phyloP scores from a whole-genome alignment of 2,113 vertebrate genomes.

The Porphyrio hochstetteri region DNA sequence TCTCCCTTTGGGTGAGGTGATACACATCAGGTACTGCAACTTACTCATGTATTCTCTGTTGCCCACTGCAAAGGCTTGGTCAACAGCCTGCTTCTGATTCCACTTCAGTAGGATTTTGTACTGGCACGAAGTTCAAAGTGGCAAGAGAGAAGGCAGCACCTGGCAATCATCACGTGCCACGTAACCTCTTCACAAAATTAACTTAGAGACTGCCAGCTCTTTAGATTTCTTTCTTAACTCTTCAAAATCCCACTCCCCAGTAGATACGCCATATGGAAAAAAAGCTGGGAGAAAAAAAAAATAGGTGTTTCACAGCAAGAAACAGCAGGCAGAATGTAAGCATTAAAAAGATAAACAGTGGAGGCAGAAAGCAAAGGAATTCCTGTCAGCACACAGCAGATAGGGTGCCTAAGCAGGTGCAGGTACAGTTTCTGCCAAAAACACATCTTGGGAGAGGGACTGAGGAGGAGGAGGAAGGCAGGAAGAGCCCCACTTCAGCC shows the following conservation, averaged over 20 bases:
- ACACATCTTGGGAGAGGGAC: not conserved
- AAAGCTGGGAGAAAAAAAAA: not conserved
- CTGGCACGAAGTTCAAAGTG: not conserved
- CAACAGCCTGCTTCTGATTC: not conserved
- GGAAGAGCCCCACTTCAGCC: not conserved
- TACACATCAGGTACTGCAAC: not conserved
- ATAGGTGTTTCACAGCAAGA: not conserved
- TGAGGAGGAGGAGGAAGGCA: not conserved
- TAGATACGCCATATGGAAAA: not conserved
- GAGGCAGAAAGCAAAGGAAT: not conserved
- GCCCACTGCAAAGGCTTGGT: not conserved
- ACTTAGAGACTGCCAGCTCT: not conserved
- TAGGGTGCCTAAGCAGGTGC: not conserved
- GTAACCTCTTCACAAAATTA: not conserved
- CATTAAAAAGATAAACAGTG: not conserved
- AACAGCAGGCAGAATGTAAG: not conserved
- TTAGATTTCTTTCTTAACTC: not conserved
- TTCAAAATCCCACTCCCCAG: not conserved
- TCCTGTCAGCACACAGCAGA: not conserved
- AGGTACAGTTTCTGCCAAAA: not conserved
- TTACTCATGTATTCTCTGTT: not conserved
- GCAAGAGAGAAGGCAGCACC: not conserved
- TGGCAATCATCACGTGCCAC: not conserved
- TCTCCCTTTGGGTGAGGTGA: not conserved
- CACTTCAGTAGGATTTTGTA: not conserved